Conservation (phyloP, 2,113 vertebrate species). For the Calypte anna region DNA sequence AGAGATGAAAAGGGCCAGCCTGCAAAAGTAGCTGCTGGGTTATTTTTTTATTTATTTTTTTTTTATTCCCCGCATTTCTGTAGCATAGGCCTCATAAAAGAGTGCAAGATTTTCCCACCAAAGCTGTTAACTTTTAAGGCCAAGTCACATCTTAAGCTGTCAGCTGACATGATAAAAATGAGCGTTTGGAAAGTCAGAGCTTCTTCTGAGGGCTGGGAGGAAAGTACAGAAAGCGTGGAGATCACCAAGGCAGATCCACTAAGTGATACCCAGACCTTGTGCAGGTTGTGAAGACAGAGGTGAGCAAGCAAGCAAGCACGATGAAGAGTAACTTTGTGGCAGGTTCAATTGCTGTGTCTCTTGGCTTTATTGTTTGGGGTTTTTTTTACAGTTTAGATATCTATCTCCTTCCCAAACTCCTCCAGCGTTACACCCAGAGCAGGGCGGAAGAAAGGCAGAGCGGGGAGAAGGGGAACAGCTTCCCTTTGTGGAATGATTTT, state of each 20-base stretch:
- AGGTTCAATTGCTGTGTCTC: neutral
- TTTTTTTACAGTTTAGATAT: neutral
- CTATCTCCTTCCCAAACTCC: neutral
- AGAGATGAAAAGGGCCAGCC: neutral
- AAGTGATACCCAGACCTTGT: neutral
- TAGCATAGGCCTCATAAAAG: neutral
- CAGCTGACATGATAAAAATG: neutral
- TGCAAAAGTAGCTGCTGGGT: neutral
- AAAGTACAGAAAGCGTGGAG: neutral
- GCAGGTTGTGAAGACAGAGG: neutral
- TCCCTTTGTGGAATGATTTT: neutral
- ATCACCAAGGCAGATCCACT: fast-evolving
- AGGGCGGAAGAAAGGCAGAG: neutral
- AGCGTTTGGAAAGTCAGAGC: neutral
- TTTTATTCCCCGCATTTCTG: neutral
- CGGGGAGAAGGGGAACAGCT: neutral
- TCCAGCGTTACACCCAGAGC: neutral
- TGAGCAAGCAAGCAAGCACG: neutral
- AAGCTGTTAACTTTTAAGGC: neutral
- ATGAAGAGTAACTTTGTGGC: neutral
- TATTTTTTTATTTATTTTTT: neutral
- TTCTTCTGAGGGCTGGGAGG: neutral
- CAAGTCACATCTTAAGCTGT: neutral
- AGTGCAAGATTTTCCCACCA: neutral
- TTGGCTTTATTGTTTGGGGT: neutral